Evolutionary conservation across 2,113 vertebrate species (phyloP).

Genomic region (Cololabis saira): DNA sequence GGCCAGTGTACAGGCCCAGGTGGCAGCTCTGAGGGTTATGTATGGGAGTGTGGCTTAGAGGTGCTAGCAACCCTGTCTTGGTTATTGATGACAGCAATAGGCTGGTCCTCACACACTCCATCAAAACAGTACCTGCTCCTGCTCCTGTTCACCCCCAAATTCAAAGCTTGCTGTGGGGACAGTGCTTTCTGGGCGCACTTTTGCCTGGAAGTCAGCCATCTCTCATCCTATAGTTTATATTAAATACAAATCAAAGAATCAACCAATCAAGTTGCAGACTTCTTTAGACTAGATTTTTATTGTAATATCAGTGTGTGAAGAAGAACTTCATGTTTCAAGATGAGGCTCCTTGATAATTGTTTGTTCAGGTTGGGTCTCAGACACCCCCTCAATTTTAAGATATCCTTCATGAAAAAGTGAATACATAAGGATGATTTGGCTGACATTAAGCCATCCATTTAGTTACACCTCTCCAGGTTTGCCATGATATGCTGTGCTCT

Average conservation of each 20-base stretch:
- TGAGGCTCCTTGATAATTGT: too few relatives aligned
- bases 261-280: too few relatives aligned
- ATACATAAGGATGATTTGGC: too few relatives aligned
- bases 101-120: constrained; percentile 74
- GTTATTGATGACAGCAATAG: constrained; percentile 76
- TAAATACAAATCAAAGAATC: background rate
- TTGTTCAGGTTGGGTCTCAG: too few relatives aligned
- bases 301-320: too few relatives aligned
- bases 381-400: too few relatives aligned
- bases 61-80: constrained; percentile 63
- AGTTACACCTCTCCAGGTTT: too few relatives aligned
- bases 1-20: constrained; percentile 27
- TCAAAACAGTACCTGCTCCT: constrained; percentile 56
- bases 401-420: too few relatives aligned
- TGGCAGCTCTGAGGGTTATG: constrained; percentile 60
- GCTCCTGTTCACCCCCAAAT: constrained; percentile 19
- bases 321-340: too few relatives aligned
- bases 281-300: too few relatives aligned
- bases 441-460: too few relatives aligned
- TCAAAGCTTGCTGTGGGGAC: constrained; percentile 15
- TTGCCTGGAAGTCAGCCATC: constrained; percentile 1
- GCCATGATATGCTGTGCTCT: too few relatives aligned
- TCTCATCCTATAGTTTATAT: background rate
- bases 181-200: constrained; percentile 15
- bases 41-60: constrained; percentile 51